Conservation (phyloP, 2,797 vertebrate species). For the Myotis pilosus region DNA sequence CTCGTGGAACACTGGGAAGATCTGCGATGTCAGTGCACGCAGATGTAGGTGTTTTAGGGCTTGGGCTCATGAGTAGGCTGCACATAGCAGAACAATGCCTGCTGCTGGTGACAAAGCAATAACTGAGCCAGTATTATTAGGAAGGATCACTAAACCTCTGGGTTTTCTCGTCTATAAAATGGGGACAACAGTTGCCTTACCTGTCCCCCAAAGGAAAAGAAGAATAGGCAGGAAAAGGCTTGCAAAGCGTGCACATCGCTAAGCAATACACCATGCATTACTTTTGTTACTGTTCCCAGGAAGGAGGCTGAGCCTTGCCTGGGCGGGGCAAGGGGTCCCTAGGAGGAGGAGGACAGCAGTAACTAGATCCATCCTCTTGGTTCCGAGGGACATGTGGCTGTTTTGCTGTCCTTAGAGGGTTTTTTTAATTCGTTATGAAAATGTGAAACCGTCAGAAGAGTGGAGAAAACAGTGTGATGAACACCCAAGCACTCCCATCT, state of each 20-base stretch:
- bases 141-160: background rate
- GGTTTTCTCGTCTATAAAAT: background rate
- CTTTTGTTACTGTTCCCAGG: background rate
- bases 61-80: background rate
- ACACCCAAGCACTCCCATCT: background rate
- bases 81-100: background rate
- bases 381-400: background rate
- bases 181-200: background rate
- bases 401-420: background rate
- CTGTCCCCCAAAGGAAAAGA: background rate
- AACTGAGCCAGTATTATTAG: background rate
- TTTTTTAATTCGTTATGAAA: conserved; percentile 3
- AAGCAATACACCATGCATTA: background rate
- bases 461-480: background rate
- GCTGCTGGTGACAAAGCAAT: background rate
- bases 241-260: background rate
- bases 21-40: background rate
- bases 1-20: background rate
- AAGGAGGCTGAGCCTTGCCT: background rate
- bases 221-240: background rate
- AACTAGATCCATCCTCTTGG: background rate
- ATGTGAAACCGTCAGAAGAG: background rate
- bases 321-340: background rate
- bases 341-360: background rate
- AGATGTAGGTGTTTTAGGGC: background rate